Percentiles rank a stretch among this genome's conserved stretches.
Evolutionary conservation across 2,797 vertebrate genomes (phyloP).

Genomic region (Sternarchorhynchus goeldii): DNA sequence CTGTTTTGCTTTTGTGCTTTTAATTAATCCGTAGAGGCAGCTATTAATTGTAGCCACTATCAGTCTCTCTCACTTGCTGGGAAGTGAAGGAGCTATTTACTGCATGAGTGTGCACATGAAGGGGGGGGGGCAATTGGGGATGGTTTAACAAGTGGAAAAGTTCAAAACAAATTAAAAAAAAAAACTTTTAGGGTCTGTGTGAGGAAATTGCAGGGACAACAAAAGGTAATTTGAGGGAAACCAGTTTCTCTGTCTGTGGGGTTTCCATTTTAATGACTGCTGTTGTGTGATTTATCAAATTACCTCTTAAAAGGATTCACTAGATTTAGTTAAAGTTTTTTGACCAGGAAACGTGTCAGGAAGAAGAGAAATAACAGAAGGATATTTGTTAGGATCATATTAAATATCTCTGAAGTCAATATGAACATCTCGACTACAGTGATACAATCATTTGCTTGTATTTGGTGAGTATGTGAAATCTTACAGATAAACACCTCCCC

Average conservation of each 20-base stretch:
- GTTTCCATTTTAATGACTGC: conserved; percentile 43
- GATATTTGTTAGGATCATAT: too few species aligned
- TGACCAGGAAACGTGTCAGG: not conserved
- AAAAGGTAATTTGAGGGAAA: conserved; percentile 42
- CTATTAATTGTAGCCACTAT: conserved; percentile 60
- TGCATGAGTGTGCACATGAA: conserved; percentile 55
- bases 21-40: conserved; percentile 58
- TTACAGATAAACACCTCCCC: conserved; percentile 3
- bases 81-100: conserved; percentile 56
- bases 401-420: not conserved
- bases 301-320: conserved; percentile 36
- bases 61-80: conserved; percentile 54
- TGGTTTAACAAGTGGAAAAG: conserved; percentile 54
- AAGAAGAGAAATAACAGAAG: too few species aligned
- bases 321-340: conserved; percentile 4
- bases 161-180: conserved; percentile 55
- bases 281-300: conserved; percentile 38
- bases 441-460: conserved; percentile 4
- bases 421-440: not conserved
- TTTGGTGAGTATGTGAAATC: not conserved
- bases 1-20: conserved; percentile 51
- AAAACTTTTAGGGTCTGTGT: conserved; percentile 45
- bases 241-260: conserved; percentile 42
- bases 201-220: conserved; percentile 51
- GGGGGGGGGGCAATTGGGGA: conserved; percentile 35